These are phyloP conservation scores for Sebastes matsubarae DNA, from an alignment of 2,797 vertebrate species.

Conservation along the genomic window DNA sequence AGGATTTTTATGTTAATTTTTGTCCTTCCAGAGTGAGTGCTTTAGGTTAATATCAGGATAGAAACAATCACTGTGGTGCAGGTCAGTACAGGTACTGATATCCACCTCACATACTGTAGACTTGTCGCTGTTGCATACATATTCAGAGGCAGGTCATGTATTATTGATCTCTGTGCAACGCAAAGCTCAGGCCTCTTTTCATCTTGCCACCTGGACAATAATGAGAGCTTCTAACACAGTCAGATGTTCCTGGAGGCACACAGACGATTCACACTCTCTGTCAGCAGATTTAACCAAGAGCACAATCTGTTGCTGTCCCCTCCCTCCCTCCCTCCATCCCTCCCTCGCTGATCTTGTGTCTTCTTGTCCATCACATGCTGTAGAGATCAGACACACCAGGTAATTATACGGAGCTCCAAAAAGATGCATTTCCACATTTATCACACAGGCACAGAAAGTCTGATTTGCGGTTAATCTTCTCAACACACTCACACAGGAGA, in stretches of 20 bases:
- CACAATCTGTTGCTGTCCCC: neutral
- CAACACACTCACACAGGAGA: neutral
- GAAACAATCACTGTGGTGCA: neutral
- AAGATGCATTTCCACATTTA: neutral
- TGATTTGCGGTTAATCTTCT: neutral
- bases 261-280: neutral
- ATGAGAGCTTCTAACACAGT: slow-evolving; percentile 15
- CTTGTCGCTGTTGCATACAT: slow-evolving; percentile 17
- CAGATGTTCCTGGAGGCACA: neutral
- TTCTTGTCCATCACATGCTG: neutral
- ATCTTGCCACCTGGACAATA: slow-evolving; percentile 19
- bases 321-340: neutral
- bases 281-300: neutral
- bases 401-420: neutral
- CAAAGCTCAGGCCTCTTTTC: slow-evolving; percentile 12
- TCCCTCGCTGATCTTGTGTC: neutral
- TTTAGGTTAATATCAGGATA: neutral
- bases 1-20: neutral
- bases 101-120: neutral
- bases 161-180: slow-evolving; percentile 28
- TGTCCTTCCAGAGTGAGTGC: neutral
- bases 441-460: neutral
- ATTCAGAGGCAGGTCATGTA: slow-evolving; percentile 10
- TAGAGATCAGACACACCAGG: neutral
- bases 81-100: neutral